A percentile compares a stretch with the other conserved stretches of the same genome.
Evolutionary conservation across 2,888 invertebrate genomes (phyloP).

Genomic region (Leptarthrus brevirostris): DNA sequence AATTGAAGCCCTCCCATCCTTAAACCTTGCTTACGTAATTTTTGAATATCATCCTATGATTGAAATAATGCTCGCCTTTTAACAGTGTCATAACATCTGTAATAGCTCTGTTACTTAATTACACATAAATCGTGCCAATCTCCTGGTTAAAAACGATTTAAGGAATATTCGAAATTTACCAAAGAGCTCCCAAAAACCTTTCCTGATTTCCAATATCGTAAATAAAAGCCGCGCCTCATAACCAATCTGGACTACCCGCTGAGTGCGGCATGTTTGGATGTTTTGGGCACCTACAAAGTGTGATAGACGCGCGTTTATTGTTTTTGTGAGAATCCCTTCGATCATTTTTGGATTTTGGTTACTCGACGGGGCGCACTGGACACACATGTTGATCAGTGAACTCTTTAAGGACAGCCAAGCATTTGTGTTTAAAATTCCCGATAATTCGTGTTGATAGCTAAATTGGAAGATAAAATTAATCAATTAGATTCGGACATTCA

Average conservation of each 20-base stretch:
- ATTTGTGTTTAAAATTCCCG: not conserved
- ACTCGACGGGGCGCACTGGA: constrained; percentile 18
- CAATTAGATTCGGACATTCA: constrained; percentile 30
- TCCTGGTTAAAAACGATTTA: not conserved
- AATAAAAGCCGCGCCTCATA: constrained; percentile 24
- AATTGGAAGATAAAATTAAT: constrained; percentile 12
- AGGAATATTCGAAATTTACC: not conserved
- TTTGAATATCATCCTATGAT: no score
- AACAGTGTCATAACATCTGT: not conserved
- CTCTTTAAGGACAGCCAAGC: constrained; percentile 12
- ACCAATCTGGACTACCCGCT: constrained; percentile 10
- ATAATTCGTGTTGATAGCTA: constrained; percentile 42
- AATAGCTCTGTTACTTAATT: no score
- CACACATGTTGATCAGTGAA: constrained; percentile 33
- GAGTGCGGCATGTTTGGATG: constrained; percentile 29
- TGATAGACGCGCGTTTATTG: constrained; percentile 41
- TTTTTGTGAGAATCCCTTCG: constrained; percentile 33
- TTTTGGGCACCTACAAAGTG: constrained; percentile 30
- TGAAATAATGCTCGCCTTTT: no score
- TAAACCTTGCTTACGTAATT: no score
- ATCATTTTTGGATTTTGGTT: constrained; percentile 2
- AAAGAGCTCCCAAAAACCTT: not conserved
- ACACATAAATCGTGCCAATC: no score
- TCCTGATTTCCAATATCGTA: not conserved
- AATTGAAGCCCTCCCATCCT: no score